phyloP scores from a whole-genome alignment of 2,888 invertebrate genomes.

The Apamea crenata region DNA sequence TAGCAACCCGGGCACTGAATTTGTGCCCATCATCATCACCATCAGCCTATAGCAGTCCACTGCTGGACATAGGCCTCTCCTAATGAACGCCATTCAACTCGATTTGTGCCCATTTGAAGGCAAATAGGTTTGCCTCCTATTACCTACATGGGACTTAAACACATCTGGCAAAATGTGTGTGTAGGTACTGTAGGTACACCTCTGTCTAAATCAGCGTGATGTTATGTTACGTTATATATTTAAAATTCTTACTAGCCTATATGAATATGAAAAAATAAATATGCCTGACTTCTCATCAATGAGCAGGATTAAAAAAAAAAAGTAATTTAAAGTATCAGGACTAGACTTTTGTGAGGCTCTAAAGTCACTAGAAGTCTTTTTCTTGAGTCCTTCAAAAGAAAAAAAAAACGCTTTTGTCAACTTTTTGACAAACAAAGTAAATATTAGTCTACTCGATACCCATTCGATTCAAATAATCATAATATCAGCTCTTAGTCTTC shows the following conservation, averaged over 20 bases:
- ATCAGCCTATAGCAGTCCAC: no score
- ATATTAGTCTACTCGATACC: background rate
- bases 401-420: background rate
- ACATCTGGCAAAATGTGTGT: background rate
- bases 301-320: background rate
- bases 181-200: background rate
- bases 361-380: background rate
- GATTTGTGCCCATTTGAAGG: background rate
- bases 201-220: background rate
- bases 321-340: background rate
- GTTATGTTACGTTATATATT: background rate
- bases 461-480: background rate
- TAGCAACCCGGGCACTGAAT: background rate
- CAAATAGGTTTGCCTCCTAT: background rate
- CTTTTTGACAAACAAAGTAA: background rate
- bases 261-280: background rate
- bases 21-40: background rate
- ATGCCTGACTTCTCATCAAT: background rate
- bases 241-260: background rate
- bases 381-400: background rate
- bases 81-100: no score
- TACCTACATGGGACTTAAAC: background rate
- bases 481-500: slow-evolving; percentile 1
- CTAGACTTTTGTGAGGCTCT: background rate
- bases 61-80: no score